Evolutionary conservation across 2,113 vertebrate genomes (phyloP).

Genomic region (Trochalopteron elliotii): DNA sequence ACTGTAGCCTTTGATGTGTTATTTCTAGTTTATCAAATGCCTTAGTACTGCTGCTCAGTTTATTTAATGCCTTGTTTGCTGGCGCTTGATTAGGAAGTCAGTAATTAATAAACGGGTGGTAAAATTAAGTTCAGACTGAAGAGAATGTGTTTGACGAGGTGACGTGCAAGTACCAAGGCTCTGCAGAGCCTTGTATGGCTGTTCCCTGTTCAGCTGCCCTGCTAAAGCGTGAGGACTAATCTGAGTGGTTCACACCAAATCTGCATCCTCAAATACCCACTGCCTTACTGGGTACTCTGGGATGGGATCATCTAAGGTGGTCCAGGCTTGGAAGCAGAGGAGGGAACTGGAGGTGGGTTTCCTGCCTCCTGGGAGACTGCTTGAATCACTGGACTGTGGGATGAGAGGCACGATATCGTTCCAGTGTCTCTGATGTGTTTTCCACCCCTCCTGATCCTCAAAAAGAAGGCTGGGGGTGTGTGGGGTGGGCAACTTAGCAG

Average conservation of each 20-base stretch:
- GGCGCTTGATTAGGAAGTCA: constrained; percentile 30
- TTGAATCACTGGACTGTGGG: background rate
- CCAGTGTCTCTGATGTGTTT: background rate
- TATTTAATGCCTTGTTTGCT: constrained; percentile 29
- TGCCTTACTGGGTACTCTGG: background rate
- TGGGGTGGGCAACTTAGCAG: background rate
- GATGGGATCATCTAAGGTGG: background rate
- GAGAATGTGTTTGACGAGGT: background rate
- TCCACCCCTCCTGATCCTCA: background rate
- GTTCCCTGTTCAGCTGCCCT: background rate
- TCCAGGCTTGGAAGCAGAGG: background rate
- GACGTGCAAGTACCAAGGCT: background rate
- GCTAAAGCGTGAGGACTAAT: background rate
- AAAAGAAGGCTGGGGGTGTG: background rate
- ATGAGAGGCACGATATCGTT: background rate
- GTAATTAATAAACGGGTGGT: constrained; percentile 30
- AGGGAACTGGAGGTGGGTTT: background rate
- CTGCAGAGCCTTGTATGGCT: background rate
- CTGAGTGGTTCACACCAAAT: background rate
- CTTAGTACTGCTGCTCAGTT: constrained; percentile 21
- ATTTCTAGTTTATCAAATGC: constrained; percentile 45
- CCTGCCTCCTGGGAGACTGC: background rate
- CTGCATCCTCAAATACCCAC: background rate
- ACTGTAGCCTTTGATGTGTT: constrained; percentile 41
- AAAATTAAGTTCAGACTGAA: constrained; percentile 3